phyloP scores from a whole-genome alignment of 2,113 vertebrate genomes.

The Gallinago jamesoni region DNA sequence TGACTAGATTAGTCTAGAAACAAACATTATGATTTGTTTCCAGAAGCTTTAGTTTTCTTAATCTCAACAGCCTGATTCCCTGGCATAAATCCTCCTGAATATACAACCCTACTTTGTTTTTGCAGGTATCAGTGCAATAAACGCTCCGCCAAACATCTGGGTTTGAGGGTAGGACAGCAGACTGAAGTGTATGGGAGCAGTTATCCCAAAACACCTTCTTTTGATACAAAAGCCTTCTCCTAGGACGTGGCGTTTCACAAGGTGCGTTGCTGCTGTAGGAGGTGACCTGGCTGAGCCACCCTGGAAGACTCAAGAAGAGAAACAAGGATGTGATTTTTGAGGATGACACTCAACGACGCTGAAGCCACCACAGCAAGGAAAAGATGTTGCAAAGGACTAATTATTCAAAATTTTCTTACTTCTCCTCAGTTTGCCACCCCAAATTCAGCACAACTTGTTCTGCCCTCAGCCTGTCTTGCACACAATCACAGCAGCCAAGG shows the following conservation, averaged over 20 bases:
- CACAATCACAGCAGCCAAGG: rapidly evolving
- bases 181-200: background rate
- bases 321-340: background rate
- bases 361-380: background rate
- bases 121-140: background rate
- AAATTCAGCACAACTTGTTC: background rate
- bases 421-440: background rate
- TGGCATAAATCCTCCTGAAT: background rate
- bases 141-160: background rate
- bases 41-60: background rate
- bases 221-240: background rate
- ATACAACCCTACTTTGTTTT: background rate
- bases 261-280: rapidly evolving
- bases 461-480: background rate
- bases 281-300: background rate
- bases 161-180: background rate
- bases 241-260: background rate
- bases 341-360: background rate
- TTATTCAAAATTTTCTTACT: background rate
- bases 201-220: background rate
- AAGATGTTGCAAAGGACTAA: background rate
- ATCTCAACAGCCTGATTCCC: background rate
- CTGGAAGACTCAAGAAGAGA: background rate
- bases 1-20: background rate
- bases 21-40: background rate